Evolutionary conservation across 1,140 invertebrate species (phyloP), one percentile per base, ranked within the genome.

Genomic region (Drosophila guanche): DNA sequence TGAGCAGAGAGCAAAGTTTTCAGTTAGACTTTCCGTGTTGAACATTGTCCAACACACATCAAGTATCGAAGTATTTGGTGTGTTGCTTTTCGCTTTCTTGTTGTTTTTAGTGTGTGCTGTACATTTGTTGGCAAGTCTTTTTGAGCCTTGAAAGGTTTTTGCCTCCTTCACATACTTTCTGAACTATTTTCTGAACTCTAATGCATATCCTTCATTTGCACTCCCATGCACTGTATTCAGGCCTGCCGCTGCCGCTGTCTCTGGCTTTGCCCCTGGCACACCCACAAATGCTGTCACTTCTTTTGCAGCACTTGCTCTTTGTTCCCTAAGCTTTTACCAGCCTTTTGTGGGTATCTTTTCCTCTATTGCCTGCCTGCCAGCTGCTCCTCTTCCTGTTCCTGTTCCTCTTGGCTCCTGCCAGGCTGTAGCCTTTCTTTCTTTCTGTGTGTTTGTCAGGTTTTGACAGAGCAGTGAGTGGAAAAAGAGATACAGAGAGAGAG

Each of bases 291-390:
- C 42, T 53, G 63, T 58, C 47, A 58, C 51, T 56, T 77, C 20
- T 41, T 8, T 20, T 8, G n/a, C 7, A 61, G 27, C 14, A 25
- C 47, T 56, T 48, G 40, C 10, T 56, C 40, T 43, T 59, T 47
- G 62, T 33, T 62, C 54, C 42, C 66, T 59, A 77, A 81, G 78
- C 79, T 77, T 81, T 77, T 74, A 74, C 76, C 78, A 47, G 59
- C 29, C 68, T 77, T 73, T 73, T 77, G 79, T 66, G 45, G 42
- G 59, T 25, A 47, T 56, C 3, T 53, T 60, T 53, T 69, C 33
- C 46, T 47, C 42, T 59, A 59, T 45, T 56, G 75, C 74, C 58
- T 54, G 43, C 47, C 42, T 53, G 54, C 47, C 42, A 48, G 54
- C 37, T 22, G 29, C 10, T 58, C 29, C n/a, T 66, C 54, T 29